A percentile compares a stretch with the other conserved stretches of the same genome.
These are phyloP conservation scores for Ginglymostoma cirratum DNA, from an alignment of 2,113 vertebrate species.

Conservation along the genomic window DNA sequence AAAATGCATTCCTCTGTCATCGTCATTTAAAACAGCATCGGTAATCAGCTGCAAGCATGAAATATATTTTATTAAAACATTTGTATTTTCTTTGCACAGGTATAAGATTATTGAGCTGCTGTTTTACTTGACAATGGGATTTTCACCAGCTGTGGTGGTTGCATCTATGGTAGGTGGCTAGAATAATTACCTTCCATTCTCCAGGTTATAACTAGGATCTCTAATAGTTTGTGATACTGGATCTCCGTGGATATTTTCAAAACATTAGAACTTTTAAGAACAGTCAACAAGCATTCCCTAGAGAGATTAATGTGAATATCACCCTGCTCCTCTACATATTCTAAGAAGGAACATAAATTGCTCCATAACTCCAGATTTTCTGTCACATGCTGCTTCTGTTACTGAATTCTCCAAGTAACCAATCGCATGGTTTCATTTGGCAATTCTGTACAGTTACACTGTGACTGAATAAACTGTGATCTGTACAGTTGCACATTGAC, in stretches of 20 bases:
- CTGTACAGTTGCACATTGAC: not conserved
- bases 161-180: conserved; percentile 81
- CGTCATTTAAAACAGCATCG: not conserved
- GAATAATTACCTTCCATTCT: not conserved
- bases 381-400: not conserved
- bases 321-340: too few species aligned
- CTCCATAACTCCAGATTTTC: not conserved
- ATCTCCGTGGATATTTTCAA: not conserved
- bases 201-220: not conserved
- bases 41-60: not conserved
- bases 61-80: not conserved
- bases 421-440: not conserved
- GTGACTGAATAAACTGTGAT: not conserved
- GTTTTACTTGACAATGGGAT: conserved; percentile 95
- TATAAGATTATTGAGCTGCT: conserved; percentile 92
- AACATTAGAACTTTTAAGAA: not conserved
- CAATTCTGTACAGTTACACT: not conserved
- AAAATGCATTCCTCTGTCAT: not conserved
- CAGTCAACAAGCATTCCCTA: not conserved
- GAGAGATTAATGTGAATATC: not conserved
- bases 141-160: conserved; percentile 89
- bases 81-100: conserved; percentile 54
- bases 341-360: not conserved
- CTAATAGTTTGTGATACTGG: too few species aligned
- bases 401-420: not conserved